These are phyloP conservation scores for Bombus sibiricus DNA, from an alignment of 1,140 invertebrate genomes.

Conservation along the genomic window DNA sequence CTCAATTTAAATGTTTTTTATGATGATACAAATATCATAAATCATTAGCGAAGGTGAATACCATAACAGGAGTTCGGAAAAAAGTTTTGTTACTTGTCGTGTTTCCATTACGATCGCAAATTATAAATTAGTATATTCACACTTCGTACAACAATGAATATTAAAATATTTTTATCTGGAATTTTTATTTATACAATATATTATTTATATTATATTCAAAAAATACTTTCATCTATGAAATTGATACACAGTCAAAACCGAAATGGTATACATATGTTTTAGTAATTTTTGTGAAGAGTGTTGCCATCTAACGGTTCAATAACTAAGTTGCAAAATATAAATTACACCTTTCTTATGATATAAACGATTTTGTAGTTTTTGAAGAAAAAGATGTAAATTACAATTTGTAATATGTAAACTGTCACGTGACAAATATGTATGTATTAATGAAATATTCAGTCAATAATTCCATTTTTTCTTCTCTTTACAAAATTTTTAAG, in stretches of 20 bases:
- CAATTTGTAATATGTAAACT: too few relatives aligned
- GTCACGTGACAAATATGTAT: background rate
- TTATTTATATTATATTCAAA: background rate
- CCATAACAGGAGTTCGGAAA: too few relatives aligned
- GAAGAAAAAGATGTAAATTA: too few relatives aligned
- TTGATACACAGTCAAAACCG: background rate
- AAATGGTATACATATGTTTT: background rate
- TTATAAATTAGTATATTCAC: background rate
- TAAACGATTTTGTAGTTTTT: background rate
- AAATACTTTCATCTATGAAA: background rate
- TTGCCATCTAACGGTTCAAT: constrained; percentile 44
- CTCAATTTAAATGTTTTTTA: too few relatives aligned
- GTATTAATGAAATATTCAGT: background rate
- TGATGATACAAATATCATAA: too few relatives aligned
- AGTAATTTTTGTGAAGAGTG: background rate
- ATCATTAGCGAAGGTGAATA: too few relatives aligned
- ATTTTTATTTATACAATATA: background rate
- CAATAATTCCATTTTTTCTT: background rate
- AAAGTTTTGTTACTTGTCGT: too few relatives aligned
- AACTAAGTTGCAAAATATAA: background rate
- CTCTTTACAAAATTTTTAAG: too few relatives aligned
- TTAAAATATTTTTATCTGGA: background rate
- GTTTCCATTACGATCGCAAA: background rate
- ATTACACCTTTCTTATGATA: background rate
- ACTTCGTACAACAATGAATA: background rate